Evolutionary conservation across 1,140 invertebrate genomes (phyloP), one percentile per base, ranked within the genome.

Genomic region (Heliconius hermathena): DNA sequence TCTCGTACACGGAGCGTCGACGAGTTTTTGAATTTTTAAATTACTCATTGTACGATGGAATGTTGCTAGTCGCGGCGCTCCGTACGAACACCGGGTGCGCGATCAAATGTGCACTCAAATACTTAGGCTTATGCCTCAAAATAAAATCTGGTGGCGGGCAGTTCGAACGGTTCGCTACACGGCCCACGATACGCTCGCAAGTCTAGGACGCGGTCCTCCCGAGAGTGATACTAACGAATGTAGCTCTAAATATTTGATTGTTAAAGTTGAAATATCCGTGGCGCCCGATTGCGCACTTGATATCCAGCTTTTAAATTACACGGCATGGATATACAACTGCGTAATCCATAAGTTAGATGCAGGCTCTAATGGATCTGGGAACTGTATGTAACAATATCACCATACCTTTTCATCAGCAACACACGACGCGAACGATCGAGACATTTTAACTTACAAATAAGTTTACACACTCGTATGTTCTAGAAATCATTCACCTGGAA

Each of bases 1-100:
- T 89, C 88, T 88, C 89, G 85, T 83, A 90, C 86, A 85, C 85
- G 82, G 83, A 87, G 87, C 81, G 90, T 88, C 91, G 89, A 93
- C 93, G 94, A 93, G 93, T 95, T 94, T 95, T 95, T 95, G 94
- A 95, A 95, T 95, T 95, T 95, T 95, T 95, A 95, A 95, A 95
- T 94, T 95, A 94, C 93, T 95, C 94, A 95, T 95, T 95, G 94
- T 94, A 83, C 92, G 87, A 94, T 93, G 94, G 93, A 92, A 95
- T 93, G 89, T 86, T 88, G 82, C 87, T 85, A 88, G 89, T 88
- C 87, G 85, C 82, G 85, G 85, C 81, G 76, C 76, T 81, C 83
- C 87, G 74, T 86, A 89, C 79, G 66, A 81, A 72, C 85, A 76
- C 66, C 76, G 73, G 38, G 74, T 76, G 70, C 75, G 79, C 87